These are phyloP conservation scores for Salminus brasiliensis DNA, from an alignment of 2,113 vertebrate species.

Conservation along the genomic window DNA sequence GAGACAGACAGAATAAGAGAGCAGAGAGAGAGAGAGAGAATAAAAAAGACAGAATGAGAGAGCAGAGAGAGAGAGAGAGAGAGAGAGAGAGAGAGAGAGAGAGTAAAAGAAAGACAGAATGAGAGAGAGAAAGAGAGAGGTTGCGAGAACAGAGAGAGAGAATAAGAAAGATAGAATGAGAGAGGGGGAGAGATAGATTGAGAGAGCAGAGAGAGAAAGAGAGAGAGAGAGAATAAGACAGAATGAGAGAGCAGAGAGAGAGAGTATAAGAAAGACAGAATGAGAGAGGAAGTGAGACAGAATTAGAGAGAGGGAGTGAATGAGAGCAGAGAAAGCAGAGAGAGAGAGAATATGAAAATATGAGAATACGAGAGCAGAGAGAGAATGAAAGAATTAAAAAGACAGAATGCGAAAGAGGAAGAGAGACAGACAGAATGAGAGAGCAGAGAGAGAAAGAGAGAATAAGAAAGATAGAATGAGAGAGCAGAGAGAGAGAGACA, in stretches of 20 bases:
- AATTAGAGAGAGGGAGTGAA: not conserved
- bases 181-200: not conserved
- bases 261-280: not conserved
- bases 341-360: conserved; percentile 26
- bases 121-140: conserved; percentile 22
- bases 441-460: not conserved
- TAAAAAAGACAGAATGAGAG: not conserved
- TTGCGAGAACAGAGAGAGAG: not conserved
- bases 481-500: not conserved
- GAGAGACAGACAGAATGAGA: not conserved
- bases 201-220: not conserved
- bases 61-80: conserved; percentile 8
- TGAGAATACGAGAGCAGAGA: too few relatives aligned
- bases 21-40: conserved; percentile 11
- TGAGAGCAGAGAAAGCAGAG: not conserved
- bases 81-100: conserved; percentile 17
- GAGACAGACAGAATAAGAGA: not conserved
- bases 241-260: not conserved
- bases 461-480: not conserved
- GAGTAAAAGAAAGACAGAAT: not conserved
- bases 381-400: not conserved
- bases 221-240: conserved; percentile 16
- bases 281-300: not conserved
- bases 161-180: not conserved
- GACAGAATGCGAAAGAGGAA: not conserved